phyloP scores from a whole-genome alignment of 1,140 invertebrate species.

The Camponotus pennsylvanicus region DNA sequence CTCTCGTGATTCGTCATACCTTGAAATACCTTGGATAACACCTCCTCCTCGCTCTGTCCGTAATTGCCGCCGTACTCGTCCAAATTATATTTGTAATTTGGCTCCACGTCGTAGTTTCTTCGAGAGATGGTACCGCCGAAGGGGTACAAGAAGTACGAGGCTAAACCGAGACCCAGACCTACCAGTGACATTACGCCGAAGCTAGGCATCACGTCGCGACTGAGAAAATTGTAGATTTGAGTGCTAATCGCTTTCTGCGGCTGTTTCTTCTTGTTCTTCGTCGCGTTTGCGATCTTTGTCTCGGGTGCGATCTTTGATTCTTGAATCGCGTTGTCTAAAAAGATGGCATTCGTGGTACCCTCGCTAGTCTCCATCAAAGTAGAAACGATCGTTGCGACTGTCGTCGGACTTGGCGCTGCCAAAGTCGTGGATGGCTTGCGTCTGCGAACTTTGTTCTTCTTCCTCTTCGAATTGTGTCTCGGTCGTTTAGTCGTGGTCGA shows the following conservation, averaged over 20 bases:
- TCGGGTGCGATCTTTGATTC: slow-evolving; percentile 84
- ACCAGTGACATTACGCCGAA: slow-evolving; percentile 91
- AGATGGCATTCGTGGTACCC: slow-evolving; percentile 37
- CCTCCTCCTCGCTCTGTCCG: slow-evolving; percentile 91
- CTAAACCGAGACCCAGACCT: slow-evolving; percentile 90
- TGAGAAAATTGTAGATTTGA: slow-evolving; percentile 92
- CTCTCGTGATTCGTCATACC: slow-evolving; percentile 88
- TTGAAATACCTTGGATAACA: slow-evolving; percentile 90
- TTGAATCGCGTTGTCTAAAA: slow-evolving; percentile 75
- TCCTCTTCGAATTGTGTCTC: slow-evolving; percentile 85
- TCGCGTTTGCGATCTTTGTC: slow-evolving; percentile 83
- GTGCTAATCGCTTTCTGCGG: slow-evolving; percentile 88
- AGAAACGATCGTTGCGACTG: background rate
- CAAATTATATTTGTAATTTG: slow-evolving; percentile 88
- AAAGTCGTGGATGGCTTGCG: slow-evolving; percentile 84
- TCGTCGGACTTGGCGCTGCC: slow-evolving; percentile 20
- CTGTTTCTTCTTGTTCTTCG: slow-evolving; percentile 82
- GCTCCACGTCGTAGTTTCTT: slow-evolving; percentile 89
- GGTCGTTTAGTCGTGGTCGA: slow-evolving; percentile 81
- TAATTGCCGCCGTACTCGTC: slow-evolving; percentile 89
- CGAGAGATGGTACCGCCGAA: slow-evolving; percentile 89
- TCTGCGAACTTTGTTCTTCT: slow-evolving; percentile 88
- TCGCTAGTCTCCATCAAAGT: slow-evolving; percentile 43
- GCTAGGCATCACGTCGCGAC: slow-evolving; percentile 92
- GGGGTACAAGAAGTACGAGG: slow-evolving; percentile 92